Evolutionary conservation across 2,113 vertebrate species (phyloP).

Genomic region (Sigmodon hispidus): DNA sequence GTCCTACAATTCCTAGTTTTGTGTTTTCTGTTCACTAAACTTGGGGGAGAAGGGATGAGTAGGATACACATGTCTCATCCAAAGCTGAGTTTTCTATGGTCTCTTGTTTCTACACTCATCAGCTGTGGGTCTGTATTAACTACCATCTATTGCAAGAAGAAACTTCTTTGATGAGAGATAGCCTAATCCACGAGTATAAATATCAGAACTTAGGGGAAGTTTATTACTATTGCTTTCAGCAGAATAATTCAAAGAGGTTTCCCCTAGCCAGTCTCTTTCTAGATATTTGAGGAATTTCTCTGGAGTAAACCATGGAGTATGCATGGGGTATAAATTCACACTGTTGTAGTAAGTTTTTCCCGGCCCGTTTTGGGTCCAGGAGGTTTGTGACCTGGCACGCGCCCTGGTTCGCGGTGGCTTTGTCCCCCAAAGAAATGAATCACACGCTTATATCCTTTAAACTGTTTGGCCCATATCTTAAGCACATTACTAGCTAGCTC

Average conservation of each 20-base stretch:
- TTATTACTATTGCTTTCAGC: neutral
- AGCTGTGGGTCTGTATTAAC: neutral
- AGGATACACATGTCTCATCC: neutral
- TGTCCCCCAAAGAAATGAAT: no score
- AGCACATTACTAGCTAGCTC: no score
- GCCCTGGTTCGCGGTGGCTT: no score
- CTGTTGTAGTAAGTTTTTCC: no score
- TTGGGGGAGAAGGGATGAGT: neutral
- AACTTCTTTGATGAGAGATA: neutral
- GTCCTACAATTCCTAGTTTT: neutral
- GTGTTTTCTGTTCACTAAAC: neutral
- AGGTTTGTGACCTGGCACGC: no score
- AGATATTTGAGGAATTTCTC: neutral
- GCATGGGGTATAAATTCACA: neutral
- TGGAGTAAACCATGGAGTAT: neutral
- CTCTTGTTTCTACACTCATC: neutral
- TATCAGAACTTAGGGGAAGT: neutral
- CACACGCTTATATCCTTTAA: no score
- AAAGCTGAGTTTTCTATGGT: neutral
- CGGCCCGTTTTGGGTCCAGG: no score
- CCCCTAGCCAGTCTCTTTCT: neutral
- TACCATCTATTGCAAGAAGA: neutral
- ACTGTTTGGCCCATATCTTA: no score
- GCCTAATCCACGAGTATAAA: neutral
- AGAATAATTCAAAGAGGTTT: neutral